Conservation (phyloP, 2,113 vertebrate species). For the Notothenia rossii region DNA sequence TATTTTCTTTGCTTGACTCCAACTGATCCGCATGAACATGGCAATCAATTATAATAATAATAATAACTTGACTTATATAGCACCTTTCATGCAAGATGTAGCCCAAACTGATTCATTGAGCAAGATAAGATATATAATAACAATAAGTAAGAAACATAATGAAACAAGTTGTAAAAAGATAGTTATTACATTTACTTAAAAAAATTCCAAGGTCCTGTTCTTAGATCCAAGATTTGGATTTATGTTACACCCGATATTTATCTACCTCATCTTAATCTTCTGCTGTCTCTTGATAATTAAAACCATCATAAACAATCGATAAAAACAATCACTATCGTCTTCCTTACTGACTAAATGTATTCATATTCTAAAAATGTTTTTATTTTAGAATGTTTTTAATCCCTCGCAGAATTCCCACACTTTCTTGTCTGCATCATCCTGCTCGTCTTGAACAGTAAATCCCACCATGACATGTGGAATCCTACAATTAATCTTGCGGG, state of each 20-base stretch:
- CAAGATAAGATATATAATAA: too few species aligned
- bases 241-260: neutral
- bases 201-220: too few species aligned
- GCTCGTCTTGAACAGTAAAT: constrained; percentile 58
- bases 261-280: neutral
- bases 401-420: constrained; percentile 32
- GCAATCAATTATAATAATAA: too few species aligned
- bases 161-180: too few species aligned
- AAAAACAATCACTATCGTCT: constrained; percentile 1
- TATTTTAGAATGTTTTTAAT: constrained; percentile 1
- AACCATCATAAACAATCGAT: constrained; percentile 23
- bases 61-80: too few species aligned
- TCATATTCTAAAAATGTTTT: neutral
- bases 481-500: constrained; percentile 62
- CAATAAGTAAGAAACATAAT: too few species aligned
- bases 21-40: constrained; percentile 1
- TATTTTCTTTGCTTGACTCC: neutral
- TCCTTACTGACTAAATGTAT: neutral
- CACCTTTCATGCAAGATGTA: too few species aligned
- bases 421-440: constrained; percentile 32
- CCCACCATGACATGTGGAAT: constrained; percentile 54
- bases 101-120: too few species aligned
- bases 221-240: constrained; percentile 4
- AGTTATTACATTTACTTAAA: too few species aligned
- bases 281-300: constrained; percentile 25